Evolutionary conservation across 2,888 invertebrate species (phyloP).

Genomic region (Campoplex capitator): DNA sequence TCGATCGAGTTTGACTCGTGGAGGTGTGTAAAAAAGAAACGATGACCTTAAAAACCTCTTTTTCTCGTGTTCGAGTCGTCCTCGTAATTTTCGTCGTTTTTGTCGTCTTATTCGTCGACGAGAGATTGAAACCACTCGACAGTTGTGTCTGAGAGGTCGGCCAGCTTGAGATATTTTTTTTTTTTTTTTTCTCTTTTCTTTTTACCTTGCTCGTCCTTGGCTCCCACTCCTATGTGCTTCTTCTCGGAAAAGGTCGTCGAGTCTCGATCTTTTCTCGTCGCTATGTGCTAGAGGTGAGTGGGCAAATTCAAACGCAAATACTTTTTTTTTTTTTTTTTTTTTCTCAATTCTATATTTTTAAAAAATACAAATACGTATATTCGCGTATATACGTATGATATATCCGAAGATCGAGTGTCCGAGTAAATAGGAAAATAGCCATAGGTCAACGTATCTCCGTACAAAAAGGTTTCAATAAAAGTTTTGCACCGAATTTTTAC

Average conservation of each 20-base stretch:
- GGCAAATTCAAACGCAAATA: constrained; percentile 17
- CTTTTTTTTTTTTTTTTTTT: background rate
- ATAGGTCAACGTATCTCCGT: background rate
- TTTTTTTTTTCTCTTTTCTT: background rate
- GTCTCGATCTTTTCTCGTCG: background rate
- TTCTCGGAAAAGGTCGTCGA: constrained; percentile 19
- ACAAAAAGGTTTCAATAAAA: background rate
- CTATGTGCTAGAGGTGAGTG: constrained; percentile 15
- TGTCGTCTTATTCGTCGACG: background rate
- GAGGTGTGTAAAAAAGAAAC: background rate
- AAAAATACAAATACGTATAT: constrained; percentile 38
- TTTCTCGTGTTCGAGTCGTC: background rate
- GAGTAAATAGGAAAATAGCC: constrained; percentile 1
- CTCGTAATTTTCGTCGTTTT: background rate
- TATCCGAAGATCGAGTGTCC: background rate
- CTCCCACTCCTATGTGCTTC: background rate
- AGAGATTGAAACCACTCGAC: constrained; percentile 46
- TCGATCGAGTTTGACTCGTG: constrained; percentile 27
- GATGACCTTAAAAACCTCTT: constrained; percentile 3
- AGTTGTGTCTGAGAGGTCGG: constrained; percentile 23
- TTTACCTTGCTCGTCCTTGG: constrained; percentile 35
- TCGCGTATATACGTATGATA: background rate
- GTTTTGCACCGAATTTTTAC: too few species aligned
- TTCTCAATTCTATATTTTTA: constrained; percentile 31
- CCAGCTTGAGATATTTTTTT: constrained; percentile 26